Evolutionary conservation across 2,113 vertebrate genomes (phyloP), one percentile per base, ranked within the genome.

Genomic region (Sitta europaea): DNA sequence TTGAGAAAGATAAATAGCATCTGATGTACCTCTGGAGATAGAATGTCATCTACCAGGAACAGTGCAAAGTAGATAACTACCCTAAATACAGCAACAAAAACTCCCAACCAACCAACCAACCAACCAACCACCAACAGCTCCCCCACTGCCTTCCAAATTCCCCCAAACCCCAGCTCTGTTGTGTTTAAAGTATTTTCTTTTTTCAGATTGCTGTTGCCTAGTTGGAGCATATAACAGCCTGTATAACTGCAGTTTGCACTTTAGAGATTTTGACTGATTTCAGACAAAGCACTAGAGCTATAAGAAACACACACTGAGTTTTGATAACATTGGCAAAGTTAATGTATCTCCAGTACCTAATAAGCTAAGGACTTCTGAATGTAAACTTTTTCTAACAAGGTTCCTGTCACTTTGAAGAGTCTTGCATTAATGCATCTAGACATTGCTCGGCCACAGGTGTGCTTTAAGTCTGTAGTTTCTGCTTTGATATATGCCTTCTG

Each of bases 111-210:
- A 22, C 24, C 12, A 29, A 36, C 18, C 7, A 35, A 50, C 31
- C 23, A n/a, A 38, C 42, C 7, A 16, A 14, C 17, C 42, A 14
- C 17, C 53, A 29, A 53, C 18, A 11, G 17, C n/a, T 16, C 17
- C 42, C 43, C 3, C 17, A 5, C 4, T 0, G 1, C 21, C 40
- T 79, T 45, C 35, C 28, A 43, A 43, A 48, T 42, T 17, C 1
- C 21, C 33, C 17, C 13, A 35, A 43, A 12, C 16, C 27, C 16
- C 43, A 54, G 27, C 2, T 8, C 13, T 58, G 14, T 62, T 12
- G 11, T 51, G 9, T 47, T 78, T 47, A 3, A 75, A 72, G 7
- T 54, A 7, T 59, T 86, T 47, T 65, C 11, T 63, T 45, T 53
- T 54, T 86, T 70, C 23, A 43, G 6, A 29, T 43, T 67, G 7